phyloP scores from a whole-genome alignment of 1,140 invertebrate genomes.

The Chelonus insularis region DNA sequence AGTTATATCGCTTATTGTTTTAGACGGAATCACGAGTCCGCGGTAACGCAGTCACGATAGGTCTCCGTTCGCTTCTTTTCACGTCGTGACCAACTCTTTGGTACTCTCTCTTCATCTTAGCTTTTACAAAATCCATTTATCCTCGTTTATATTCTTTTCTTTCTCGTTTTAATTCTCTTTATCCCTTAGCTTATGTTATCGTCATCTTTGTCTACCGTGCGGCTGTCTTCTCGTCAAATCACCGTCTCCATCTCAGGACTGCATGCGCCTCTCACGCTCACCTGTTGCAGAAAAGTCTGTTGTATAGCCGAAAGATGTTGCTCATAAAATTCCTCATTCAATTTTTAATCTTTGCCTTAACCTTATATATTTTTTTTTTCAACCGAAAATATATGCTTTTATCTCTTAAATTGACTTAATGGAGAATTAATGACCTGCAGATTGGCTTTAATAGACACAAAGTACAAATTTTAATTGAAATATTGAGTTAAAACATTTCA shows the following conservation, averaged over 20 bases:
- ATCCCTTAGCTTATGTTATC: not conserved
- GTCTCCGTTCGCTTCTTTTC: slow-evolving; percentile 26
- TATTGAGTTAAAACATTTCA: too few species aligned
- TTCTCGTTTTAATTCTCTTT: not conserved
- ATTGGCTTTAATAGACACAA: too few species aligned
- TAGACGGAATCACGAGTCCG: slow-evolving; percentile 36
- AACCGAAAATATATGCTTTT: not conserved
- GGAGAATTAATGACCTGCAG: too few species aligned
- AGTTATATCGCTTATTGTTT: slow-evolving; percentile 38
- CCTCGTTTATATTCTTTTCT: slow-evolving; percentile 11
- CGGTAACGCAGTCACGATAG: slow-evolving; percentile 34
- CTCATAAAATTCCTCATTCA: not conserved
- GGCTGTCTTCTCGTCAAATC: slow-evolving; percentile 12
- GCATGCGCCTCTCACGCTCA: slow-evolving; percentile 24
- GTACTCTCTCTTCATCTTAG: slow-evolving; percentile 1
- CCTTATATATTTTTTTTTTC: not conserved
- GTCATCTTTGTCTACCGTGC: not conserved
- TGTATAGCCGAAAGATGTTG: not conserved
- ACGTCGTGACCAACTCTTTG: slow-evolving; percentile 30
- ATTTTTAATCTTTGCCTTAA: not conserved
- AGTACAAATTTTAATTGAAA: too few species aligned
- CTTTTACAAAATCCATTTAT: slow-evolving; percentile 10
- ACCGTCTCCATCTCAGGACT: slow-evolving; percentile 11
- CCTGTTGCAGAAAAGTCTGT: slow-evolving; percentile 32
- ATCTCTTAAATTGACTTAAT: too few species aligned